phyloP scores from a whole-genome alignment of 1,140 invertebrate species.

The Zaprionus ornatus region DNA sequence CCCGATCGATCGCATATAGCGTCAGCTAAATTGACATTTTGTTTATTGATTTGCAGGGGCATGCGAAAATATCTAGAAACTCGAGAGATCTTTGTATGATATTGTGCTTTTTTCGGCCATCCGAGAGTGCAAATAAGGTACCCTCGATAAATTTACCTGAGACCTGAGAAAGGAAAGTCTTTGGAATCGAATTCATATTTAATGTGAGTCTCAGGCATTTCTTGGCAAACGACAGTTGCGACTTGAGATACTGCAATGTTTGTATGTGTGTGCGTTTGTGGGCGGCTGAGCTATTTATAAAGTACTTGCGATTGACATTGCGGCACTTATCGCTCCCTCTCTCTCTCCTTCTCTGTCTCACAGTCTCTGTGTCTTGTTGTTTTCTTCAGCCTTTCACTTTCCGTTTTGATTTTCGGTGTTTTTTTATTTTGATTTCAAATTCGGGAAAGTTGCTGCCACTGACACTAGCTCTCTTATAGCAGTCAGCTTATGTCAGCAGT shows the following conservation, averaged over 20 bases:
- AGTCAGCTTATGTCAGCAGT: slow-evolving; percentile 33
- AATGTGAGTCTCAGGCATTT: slow-evolving; percentile 10
- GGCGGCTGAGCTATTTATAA: slow-evolving; percentile 45
- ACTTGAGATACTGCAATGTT: slow-evolving; percentile 1
- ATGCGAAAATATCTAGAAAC: slow-evolving; percentile 38
- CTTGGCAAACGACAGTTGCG: background rate
- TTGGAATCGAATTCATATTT: slow-evolving; percentile 24
- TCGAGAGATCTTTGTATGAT: slow-evolving; percentile 6
- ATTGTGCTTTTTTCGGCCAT: background rate
- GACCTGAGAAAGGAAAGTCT: slow-evolving; percentile 21
- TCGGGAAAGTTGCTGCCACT: slow-evolving; percentile 40
- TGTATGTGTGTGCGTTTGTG: slow-evolving; percentile 16
- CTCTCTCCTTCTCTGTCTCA: background rate
- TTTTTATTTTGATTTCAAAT: slow-evolving; percentile 1
- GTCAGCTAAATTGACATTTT: slow-evolving; percentile 17
- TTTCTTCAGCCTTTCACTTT: slow-evolving; percentile 51
- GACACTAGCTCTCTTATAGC: slow-evolving; percentile 6
- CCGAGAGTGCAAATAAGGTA: background rate
- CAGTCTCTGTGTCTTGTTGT: background rate
- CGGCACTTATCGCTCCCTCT: slow-evolving; percentile 26
- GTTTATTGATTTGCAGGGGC: slow-evolving; percentile 31
- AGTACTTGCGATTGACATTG: slow-evolving; percentile 49
- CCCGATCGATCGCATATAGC: slow-evolving; percentile 8
- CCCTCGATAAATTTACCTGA: background rate
- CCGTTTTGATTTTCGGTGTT: slow-evolving; percentile 14